Evolutionary conservation across 1,140 invertebrate genomes (phyloP).

Genomic region (Caenorhabditis brenneri): DNA sequence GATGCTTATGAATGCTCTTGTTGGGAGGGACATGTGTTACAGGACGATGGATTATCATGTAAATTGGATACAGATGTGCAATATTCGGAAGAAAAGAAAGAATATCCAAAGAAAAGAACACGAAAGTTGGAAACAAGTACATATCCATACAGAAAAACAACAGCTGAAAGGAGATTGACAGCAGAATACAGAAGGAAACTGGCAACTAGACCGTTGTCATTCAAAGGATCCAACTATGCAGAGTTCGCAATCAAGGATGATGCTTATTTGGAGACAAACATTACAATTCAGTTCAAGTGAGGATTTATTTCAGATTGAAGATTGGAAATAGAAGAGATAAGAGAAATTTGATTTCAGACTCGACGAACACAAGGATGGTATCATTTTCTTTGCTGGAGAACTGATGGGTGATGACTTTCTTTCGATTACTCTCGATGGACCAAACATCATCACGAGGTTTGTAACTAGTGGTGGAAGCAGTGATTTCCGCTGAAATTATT

Average conservation of each 20-base stretch:
- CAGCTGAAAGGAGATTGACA: neutral
- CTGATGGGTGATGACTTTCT: conserved; percentile 42
- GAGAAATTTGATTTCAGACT: neutral
- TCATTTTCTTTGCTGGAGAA: conserved; percentile 46
- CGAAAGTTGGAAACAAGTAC: conserved; percentile 14
- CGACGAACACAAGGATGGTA: conserved; percentile 36
- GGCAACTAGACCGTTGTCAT: neutral
- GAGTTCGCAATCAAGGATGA: conserved; percentile 36
- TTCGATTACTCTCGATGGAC: conserved; percentile 40
- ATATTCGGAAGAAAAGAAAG: neutral
- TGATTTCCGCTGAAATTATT: no score
- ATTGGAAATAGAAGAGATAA: no score
- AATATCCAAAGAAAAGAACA: neutral
- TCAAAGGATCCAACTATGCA: conserved; percentile 33
- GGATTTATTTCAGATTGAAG: neutral
- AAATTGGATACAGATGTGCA: conserved; percentile 8
- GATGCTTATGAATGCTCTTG: conserved; percentile 46
- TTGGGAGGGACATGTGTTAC: conserved; percentile 43
- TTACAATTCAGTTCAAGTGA: conserved; percentile 45
- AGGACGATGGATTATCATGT: conserved; percentile 36
- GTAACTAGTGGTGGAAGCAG: no score
- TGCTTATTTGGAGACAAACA: conserved; percentile 45
- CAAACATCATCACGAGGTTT: conserved; percentile 43
- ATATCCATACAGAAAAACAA: neutral
- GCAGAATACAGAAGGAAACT: neutral